Percentiles rank a stretch among this genome's conserved stretches.
phyloP scores from a whole-genome alignment of 2,888 invertebrate genomes.

The Rhingia rostrata region DNA sequence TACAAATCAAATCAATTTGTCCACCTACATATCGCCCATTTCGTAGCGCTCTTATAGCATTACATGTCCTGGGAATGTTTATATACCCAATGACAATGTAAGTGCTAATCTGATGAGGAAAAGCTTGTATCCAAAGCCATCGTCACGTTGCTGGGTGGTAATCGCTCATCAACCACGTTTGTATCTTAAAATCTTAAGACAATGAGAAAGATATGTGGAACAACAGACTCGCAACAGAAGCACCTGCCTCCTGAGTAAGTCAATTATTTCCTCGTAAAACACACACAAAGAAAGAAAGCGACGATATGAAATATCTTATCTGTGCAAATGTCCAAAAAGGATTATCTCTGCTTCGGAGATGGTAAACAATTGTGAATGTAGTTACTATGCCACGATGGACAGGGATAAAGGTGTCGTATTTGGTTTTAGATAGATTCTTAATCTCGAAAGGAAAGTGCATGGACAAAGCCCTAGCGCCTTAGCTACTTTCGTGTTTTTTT shows the following conservation, averaged over 20 bases:
- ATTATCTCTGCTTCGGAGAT: conserved; percentile 52
- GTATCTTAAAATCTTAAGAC: conserved; percentile 29
- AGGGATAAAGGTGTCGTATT: conserved; percentile 54
- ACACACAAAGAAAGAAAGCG: neutral
- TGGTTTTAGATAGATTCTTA: conserved; percentile 42
- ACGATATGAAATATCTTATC: conserved; percentile 21
- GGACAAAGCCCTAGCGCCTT: neutral
- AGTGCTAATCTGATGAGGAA: conserved; percentile 50
- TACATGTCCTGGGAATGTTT: neutral
- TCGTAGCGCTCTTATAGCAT: conserved; percentile 1
- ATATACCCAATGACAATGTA: conserved; percentile 16
- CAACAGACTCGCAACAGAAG: conserved; percentile 14
- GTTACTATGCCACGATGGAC: conserved; percentile 51
- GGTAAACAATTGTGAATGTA: conserved; percentile 64
- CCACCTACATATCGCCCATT: conserved; percentile 1
- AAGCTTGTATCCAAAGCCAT: conserved; percentile 25
- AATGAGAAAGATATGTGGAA: conserved; percentile 34
- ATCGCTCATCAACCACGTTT: conserved; percentile 1
- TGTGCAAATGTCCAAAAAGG: conserved; percentile 42
- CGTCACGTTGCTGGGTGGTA: conserved; percentile 22
- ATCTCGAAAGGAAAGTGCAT: conserved; percentile 14
- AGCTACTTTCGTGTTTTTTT: conserved; percentile 10
- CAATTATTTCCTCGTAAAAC: conserved; percentile 9
- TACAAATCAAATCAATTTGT: conserved; percentile 56
- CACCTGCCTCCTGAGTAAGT: conserved; percentile 22